Evolutionary conservation across 2,113 vertebrate genomes (phyloP).

Genomic region (Plecotus auritus): DNA sequence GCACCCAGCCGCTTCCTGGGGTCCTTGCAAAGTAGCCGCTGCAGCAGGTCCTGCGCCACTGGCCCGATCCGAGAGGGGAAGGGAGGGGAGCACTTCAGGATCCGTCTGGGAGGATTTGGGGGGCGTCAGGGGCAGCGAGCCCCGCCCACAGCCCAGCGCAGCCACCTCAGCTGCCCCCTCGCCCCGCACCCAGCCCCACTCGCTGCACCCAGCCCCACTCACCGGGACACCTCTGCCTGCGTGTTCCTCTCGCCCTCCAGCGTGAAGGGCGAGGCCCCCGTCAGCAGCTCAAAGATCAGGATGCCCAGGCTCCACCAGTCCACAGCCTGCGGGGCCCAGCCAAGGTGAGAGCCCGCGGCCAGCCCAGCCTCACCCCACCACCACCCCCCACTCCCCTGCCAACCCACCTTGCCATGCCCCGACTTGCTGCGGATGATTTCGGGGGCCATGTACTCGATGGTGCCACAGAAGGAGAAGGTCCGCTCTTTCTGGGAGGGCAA

Average conservation of each 20-base stretch:
- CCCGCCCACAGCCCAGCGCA: conserved; percentile 49
- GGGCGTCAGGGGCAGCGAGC: conserved; percentile 64
- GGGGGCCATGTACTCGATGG: conserved; percentile 95
- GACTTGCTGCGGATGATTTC: conserved; percentile 92
- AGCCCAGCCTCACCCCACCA: rapidly evolving
- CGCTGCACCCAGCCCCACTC: conserved; percentile 75
- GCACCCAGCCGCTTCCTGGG: conserved; percentile 91
- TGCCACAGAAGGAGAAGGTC: conserved; percentile 94
- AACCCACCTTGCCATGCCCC: conserved; percentile 91
- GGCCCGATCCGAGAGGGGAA: conserved; percentile 88
- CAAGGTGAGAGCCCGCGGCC: not conserved
- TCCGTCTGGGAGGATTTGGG: conserved; percentile 83
- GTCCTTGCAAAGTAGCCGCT: conserved; percentile 89
- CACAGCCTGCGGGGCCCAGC: conserved; percentile 82
- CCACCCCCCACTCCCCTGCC: not conserved
- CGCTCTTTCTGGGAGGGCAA: conserved; percentile 85
- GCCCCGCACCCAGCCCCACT: conserved; percentile 46
- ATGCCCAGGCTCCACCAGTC: conserved; percentile 96
- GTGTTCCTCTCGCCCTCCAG: conserved; percentile 93
- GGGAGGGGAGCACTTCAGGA: conserved; percentile 91
- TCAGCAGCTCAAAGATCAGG: conserved; percentile 92
- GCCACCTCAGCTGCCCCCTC: not conserved
- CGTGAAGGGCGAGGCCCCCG: conserved; percentile 92
- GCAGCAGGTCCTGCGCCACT: conserved; percentile 89
- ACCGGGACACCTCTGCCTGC: conserved; percentile 93